phyloP scores from a whole-genome alignment of 2,888 invertebrate genomes.

The Pterobdella sp. region DNA sequence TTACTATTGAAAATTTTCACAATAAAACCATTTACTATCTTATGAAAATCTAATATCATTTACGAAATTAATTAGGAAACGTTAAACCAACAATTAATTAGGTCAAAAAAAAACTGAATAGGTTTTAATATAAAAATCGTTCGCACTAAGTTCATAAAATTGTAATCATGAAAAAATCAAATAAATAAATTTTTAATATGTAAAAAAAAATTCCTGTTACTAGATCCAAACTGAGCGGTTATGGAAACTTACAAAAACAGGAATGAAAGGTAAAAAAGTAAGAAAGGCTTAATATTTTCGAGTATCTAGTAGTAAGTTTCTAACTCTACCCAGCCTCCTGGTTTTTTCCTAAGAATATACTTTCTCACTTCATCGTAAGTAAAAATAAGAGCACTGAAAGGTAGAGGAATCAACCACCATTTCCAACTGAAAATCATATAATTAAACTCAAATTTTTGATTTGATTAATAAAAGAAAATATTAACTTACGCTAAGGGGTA shows the following conservation, averaged over 20 bases:
- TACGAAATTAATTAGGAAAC: neutral
- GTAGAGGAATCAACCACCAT: slow-evolving; percentile 39
- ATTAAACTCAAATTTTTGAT: neutral
- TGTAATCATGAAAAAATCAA: too few relatives aligned
- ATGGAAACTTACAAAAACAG: too few relatives aligned
- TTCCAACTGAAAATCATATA: slow-evolving; percentile 33
- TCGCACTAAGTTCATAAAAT: too few relatives aligned
- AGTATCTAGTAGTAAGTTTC: slow-evolving; percentile 42
- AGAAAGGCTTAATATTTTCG: too few relatives aligned
- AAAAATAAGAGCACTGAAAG: slow-evolving; percentile 38
- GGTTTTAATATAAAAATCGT: too few relatives aligned
- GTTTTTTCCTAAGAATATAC: slow-evolving; percentile 37
- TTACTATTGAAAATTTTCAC: neutral
- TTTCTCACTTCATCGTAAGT: slow-evolving; percentile 40
- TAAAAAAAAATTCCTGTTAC: too few relatives aligned
- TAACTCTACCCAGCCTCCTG: slow-evolving; percentile 39
- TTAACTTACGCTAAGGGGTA: slow-evolving; percentile 49
- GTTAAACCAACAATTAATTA: neutral
- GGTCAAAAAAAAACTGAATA: neutral
- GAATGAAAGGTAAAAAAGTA: too few relatives aligned
- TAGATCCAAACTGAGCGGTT: too few relatives aligned
- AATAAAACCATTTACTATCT: neutral
- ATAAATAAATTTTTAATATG: too few relatives aligned
- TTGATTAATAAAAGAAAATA: neutral
- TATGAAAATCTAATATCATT: neutral